Evolutionary conservation across 2,888 invertebrate genomes (phyloP).

Genomic region (Polylopha cassiicola): DNA sequence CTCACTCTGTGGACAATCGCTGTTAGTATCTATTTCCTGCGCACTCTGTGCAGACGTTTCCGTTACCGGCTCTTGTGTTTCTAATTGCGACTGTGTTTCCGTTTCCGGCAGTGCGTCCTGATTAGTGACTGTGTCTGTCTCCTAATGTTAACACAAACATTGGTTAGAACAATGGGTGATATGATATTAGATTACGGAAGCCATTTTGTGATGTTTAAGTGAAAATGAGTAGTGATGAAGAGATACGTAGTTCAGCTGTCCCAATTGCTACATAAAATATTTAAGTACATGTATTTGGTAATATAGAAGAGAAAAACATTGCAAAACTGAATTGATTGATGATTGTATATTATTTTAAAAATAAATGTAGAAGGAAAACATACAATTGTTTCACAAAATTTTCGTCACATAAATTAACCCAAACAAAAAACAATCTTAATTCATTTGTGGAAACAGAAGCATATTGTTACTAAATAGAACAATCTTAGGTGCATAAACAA

Average conservation of each 20-base stretch:
- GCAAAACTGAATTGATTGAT: no score
- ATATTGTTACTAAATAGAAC: no score
- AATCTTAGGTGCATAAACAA: no score
- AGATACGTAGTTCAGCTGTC: no score
- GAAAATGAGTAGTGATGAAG: no score
- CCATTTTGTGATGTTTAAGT: constrained; percentile 7
- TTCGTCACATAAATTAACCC: no score
- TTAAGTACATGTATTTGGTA: no score
- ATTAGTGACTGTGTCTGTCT: constrained; percentile 47
- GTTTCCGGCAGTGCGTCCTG: constrained; percentile 37
- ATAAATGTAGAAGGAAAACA: no score
- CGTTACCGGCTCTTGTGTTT: constrained; percentile 2
- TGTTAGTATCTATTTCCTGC: constrained; percentile 34
- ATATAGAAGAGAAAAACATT: no score
- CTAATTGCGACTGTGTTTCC: constrained; percentile 27
- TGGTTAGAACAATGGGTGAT: constrained; percentile 19
- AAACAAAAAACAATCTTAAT: no score
- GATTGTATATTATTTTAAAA: no score
- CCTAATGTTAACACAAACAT: constrained; percentile 55
- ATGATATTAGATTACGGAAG: constrained; percentile 3
- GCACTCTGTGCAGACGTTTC: constrained; percentile 4
- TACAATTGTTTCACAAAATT: no score
- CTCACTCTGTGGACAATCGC: constrained; percentile 60
- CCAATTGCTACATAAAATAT: background rate
- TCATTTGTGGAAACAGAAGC: background rate